Evolutionary conservation across 2,888 invertebrate genomes (phyloP), one percentile per base, ranked within the genome.

Genomic region (Nysson spinosus): DNA sequence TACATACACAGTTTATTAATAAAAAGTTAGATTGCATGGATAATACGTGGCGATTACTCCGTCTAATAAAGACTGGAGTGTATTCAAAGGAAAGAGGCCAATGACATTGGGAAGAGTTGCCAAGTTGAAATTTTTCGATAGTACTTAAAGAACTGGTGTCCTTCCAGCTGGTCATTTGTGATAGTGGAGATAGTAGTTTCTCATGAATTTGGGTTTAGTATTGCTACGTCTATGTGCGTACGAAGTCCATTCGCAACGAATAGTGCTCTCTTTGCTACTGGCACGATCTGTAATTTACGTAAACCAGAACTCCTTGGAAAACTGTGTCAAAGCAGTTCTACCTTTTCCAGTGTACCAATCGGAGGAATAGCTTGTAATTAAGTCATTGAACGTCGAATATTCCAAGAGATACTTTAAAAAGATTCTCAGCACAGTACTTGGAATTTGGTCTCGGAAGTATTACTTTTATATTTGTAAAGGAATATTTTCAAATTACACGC

Each of bases 301-400:
- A 32, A 51, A 44, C 32, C 44, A 26, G n/a, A 39, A 12, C 39
- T 30, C 6, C 47, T 4, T 5, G 20, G 22, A 43, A 62, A 65
- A 57, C n/a, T 35, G 9, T 40, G 54, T 35, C 54, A 55, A 40
- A 35, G 32, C 24, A 51, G 40, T 50, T 34, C 12, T 30, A 17
- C 22, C 9, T 43, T 22, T 47, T 54, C 14, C 30, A 5, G 2
- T 35, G 39, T 39, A 42, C 35, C 26, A 70, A 54, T 69, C n/a
- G n/a, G n/a, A n/a, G n/a, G n/a, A 47, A 56, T 56, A 14, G 14
- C 12, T 32, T 24, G 19, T 47, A 51, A 62, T 70, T 70, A 62
- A 70, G 57, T 61, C 30, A 14, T 3, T 7, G 28, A 20, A 17
- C 46, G 37, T 14, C 37, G 28, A 11, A 51, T 28, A 62, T 5